phyloP scores from a whole-genome alignment of 2,888 invertebrate genomes.

The Xylota segnis region DNA sequence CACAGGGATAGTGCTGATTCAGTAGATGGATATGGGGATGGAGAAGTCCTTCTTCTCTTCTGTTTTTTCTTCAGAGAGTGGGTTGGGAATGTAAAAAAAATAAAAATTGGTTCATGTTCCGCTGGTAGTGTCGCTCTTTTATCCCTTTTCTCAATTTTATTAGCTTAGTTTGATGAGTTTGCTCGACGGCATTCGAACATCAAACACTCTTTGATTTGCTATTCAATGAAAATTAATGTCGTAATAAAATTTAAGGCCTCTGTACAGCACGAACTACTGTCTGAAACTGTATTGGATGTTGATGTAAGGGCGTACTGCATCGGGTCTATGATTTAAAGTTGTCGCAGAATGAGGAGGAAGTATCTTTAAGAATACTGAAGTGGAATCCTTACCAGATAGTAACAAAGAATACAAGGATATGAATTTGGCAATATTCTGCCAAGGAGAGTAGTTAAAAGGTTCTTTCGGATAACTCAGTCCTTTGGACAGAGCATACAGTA shows the following conservation, averaged over 20 bases:
- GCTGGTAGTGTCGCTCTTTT: background rate
- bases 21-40: background rate
- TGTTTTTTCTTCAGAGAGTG: background rate
- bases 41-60: background rate
- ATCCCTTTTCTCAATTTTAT: constrained; percentile 17
- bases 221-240: constrained; percentile 11
- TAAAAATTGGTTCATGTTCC: background rate
- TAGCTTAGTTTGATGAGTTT: constrained; percentile 26
- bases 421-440: no score
- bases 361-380: no score
- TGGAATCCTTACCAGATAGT: no score
- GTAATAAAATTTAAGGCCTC: constrained; percentile 12
- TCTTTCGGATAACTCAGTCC: no score
- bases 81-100: background rate
- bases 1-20: constrained; percentile 13
- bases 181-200: background rate
- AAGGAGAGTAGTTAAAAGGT: no score
- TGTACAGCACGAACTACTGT: constrained; percentile 10
- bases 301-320: no score
- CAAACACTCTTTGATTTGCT: constrained; percentile 15
- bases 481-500: no score
- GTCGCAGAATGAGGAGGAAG: no score
- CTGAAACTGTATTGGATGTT: background rate
- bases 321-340: no score
- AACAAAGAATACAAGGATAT: no score